These are phyloP conservation scores for Squalus acanthias DNA, from an alignment of 2,797 vertebrate species.

Conservation along the genomic window DNA sequence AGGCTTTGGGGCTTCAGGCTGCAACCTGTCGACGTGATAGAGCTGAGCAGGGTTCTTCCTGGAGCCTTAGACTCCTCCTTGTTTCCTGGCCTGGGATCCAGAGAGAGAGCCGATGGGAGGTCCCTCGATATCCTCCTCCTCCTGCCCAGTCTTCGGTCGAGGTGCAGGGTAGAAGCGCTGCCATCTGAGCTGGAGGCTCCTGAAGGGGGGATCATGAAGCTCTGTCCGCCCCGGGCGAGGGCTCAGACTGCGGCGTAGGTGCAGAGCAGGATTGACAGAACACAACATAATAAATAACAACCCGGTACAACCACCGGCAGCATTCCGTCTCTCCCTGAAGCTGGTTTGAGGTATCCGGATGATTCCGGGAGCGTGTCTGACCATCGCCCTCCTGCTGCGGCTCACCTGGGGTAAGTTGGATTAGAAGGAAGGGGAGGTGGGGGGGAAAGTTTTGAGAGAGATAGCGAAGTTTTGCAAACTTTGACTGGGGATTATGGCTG, in stretches of 20 bases:
- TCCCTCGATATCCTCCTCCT: not conserved
- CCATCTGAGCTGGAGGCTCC: not conserved
- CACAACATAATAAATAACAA: not conserved
- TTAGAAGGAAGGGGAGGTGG: not conserved
- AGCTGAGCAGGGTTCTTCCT: not conserved
- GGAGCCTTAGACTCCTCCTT: not conserved
- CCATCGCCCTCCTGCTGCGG: not conserved
- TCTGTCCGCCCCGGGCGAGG: not conserved
- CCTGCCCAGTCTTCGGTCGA: not conserved
- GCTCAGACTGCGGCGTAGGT: not conserved
- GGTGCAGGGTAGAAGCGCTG: not conserved
- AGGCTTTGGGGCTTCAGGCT: not conserved
- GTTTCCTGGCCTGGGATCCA: not conserved
- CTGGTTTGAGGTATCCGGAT: not conserved
- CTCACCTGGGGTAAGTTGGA: constrained; percentile 21
- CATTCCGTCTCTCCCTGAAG: not conserved
- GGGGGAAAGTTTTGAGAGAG: not conserved
- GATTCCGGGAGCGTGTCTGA: not conserved
- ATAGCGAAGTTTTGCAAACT: constrained; percentile 2
- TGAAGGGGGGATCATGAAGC: not conserved
- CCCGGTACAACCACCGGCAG: not conserved
- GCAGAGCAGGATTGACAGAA: not conserved
- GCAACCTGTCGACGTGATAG: not conserved
- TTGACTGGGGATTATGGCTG: not conserved
- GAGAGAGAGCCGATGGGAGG: not conserved